phyloP scores from a whole-genome alignment of 2,888 invertebrate genomes.

The Heliconius charithonia region DNA sequence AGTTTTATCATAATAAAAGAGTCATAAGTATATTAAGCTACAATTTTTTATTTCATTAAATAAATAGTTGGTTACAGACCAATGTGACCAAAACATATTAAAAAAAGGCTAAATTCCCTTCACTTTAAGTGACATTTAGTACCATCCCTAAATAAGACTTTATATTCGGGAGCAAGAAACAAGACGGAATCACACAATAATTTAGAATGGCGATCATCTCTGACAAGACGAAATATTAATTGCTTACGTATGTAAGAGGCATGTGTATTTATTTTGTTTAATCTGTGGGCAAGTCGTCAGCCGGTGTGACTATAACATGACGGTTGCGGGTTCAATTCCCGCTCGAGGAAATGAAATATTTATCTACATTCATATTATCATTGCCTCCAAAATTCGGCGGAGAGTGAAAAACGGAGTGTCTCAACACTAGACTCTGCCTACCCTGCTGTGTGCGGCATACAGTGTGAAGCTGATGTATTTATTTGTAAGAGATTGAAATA shows the following conservation, averaged over 20 bases:
- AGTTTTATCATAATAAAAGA: not conserved
- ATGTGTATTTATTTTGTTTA: conserved; percentile 2
- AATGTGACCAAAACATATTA: no score
- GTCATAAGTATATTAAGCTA: not conserved
- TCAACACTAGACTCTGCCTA: no score
- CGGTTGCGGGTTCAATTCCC: no score
- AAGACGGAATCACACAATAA: conserved; percentile 27
- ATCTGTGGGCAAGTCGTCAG: not conserved
- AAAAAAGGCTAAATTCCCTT: not conserved
- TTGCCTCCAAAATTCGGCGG: no score
- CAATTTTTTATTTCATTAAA: not conserved
- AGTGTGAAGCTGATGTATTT: not conserved
- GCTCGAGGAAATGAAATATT: no score
- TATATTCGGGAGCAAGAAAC: conserved; percentile 11
- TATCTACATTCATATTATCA: no score
- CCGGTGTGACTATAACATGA: no score
- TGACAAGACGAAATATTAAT: conserved; percentile 35
- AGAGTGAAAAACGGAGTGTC: no score
- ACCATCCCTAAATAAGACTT: not conserved
- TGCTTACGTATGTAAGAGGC: conserved; percentile 29
- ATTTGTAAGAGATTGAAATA: not conserved
- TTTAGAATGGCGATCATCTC: conserved; percentile 32
- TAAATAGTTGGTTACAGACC: not conserved
- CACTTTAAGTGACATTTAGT: conserved; percentile 11
- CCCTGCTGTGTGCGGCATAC: no score